Evolutionary conservation across 2,113 vertebrate genomes (phyloP).

Genomic region (Bubo blakistoni): DNA sequence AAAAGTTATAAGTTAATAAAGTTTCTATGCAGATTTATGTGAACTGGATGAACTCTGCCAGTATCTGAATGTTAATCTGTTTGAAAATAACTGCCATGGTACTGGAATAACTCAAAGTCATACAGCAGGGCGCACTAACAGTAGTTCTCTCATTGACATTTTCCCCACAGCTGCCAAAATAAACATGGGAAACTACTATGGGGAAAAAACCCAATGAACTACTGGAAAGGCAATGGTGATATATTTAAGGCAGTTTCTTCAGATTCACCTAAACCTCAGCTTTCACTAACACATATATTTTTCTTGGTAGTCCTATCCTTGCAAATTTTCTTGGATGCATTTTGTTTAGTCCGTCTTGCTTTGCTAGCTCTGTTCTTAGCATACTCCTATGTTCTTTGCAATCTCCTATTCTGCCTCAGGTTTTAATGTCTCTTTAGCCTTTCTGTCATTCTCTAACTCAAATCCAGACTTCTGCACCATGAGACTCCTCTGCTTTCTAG

Average conservation of each 20-base stretch:
- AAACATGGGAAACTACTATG: constrained; percentile 28
- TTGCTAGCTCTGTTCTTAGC: background rate
- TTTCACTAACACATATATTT: background rate
- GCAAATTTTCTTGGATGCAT: background rate
- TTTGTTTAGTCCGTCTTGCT: background rate
- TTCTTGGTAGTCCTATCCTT: background rate
- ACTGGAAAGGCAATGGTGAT: constrained; percentile 6
- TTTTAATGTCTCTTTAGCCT: background rate
- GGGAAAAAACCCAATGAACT: background rate
- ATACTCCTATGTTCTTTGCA: background rate
- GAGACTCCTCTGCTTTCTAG: background rate
- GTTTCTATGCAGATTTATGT: constrained; percentile 20
- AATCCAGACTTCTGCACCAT: background rate
- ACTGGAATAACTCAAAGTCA: constrained; percentile 56
- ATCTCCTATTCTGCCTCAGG: background rate
- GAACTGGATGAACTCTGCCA: constrained; percentile 9
- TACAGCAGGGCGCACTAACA: background rate
- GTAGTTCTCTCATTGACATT: constrained; percentile 47
- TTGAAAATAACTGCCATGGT: constrained; percentile 64
- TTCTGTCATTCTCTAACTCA: background rate
- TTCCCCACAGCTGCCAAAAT: constrained; percentile 36
- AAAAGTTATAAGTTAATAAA: constrained; percentile 42
- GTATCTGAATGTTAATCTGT: constrained; percentile 65
- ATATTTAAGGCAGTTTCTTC: background rate
- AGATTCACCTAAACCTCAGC: constrained; percentile 21